These are phyloP conservation scores for Cherax destructor DNA, from an alignment of 1,140 invertebrate species.

Conservation along the genomic window DNA sequence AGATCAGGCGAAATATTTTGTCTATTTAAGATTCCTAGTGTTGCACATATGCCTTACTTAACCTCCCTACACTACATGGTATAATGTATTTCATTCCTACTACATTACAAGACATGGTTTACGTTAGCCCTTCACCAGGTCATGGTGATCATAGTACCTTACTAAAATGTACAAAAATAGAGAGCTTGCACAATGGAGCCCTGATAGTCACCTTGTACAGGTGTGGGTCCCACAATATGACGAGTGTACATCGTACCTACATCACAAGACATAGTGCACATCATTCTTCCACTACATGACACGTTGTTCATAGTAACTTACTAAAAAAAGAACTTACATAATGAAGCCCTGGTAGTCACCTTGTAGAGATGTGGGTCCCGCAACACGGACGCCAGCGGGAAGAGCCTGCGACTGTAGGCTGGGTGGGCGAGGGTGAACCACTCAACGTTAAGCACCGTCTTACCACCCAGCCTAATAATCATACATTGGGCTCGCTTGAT, in stretches of 20 bases:
- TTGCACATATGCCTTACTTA: too few species aligned
- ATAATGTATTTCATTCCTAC: too few species aligned
- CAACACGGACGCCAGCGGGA: neutral
- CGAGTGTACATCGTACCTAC: too few species aligned
- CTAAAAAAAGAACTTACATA: neutral
- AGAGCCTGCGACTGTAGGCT: neutral
- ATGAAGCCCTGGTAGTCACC: neutral
- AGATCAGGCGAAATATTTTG: too few species aligned
- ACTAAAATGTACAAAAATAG: neutral
- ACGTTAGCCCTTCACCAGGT: too few species aligned
- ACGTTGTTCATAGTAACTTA: too few species aligned
- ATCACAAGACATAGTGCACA: too few species aligned
- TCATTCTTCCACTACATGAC: too few species aligned
- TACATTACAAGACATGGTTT: too few species aligned
- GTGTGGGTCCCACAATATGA: neutral
- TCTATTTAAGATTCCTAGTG: too few species aligned
- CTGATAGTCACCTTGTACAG: neutral
- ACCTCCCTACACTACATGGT: too few species aligned
- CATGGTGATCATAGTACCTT: too few species aligned
- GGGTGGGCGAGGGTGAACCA: neutral
- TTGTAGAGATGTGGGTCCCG: neutral
- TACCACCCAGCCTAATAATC: neutral
- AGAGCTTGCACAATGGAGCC: neutral
- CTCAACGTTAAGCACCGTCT: neutral
- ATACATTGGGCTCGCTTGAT: neutral